Evolutionary conservation across 2,888 invertebrate genomes (phyloP), one percentile per base, ranked within the genome.

Genomic region (Trissolcus japonicus): DNA sequence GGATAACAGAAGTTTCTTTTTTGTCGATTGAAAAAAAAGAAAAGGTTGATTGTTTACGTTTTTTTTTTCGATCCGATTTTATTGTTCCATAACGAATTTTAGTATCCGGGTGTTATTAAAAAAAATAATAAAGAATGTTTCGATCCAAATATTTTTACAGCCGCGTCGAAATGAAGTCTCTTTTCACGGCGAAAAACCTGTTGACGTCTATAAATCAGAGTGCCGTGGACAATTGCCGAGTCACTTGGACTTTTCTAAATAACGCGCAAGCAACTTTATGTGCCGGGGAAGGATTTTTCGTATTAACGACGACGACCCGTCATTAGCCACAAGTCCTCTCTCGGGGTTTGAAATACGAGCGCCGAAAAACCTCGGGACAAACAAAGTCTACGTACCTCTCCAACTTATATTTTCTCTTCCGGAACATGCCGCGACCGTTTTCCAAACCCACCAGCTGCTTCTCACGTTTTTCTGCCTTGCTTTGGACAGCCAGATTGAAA

Each of bases 221-320:
- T 60, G 41, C 60, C 13, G n/a, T 13, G 55, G 50, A 65, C 65
- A 65, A 73, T 60, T 17, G 60, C 16, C 60, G 16, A 57, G 60
- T 73, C 72, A 73, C 50, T 73, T 65, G 53, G 72, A 63, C 53
- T 56, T 74, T 66, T 74, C 51, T 56, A 46, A 74, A 66, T 62
- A 56, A 56, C 60, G 55, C 56, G 56, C 35, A 35, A 35, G 21
- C 35, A 61, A 55, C 66, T 74, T 74, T 57, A 61, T 50, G 61
- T 55, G 14, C 51, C 19, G 4, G 41, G 21, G 41, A 35, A 73
- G 72, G 72, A 61, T 74, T 74, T 63, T 62, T 68, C 60, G 55
- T 56, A 74, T 74, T 74, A 67, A 67, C 57, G 67, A 67, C 55
- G 43, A 25, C 43, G 61, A 53, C 43, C 74, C 74, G 67, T 74